Conservation (phyloP, 1,140 invertebrate species). For the Medauroidea extradentata region DNA sequence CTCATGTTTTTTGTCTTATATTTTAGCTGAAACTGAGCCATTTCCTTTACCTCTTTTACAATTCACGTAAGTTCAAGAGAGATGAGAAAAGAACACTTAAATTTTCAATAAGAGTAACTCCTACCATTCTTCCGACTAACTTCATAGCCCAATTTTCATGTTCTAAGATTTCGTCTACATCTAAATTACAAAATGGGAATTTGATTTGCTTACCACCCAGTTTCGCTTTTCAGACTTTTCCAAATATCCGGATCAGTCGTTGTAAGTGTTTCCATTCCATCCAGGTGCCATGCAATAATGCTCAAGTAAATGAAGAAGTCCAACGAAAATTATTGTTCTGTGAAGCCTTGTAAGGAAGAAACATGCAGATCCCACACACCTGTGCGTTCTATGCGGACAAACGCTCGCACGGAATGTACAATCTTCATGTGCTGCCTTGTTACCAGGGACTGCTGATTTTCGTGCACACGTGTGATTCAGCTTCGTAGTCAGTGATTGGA, state of each 20-base stretch:
- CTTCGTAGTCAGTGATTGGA: too few relatives aligned
- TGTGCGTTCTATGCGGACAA: not conserved
- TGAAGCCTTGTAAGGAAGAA: conserved; percentile 2
- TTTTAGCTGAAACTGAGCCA: not conserved
- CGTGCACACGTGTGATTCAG: too few relatives aligned
- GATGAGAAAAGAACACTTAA: not conserved
- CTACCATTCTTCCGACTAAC: not conserved
- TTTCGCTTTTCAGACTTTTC: not conserved
- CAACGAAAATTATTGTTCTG: not conserved
- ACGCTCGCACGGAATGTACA: not conserved
- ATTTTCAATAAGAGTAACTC: not conserved
- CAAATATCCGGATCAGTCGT: not conserved
- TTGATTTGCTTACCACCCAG: conserved; percentile 3
- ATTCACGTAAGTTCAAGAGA: not conserved
- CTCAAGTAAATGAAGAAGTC: conserved; percentile 1
- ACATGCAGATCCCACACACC: not conserved
- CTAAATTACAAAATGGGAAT: conserved; percentile 4
- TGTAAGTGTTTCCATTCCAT: not conserved
- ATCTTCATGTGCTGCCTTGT: conserved; percentile 7
- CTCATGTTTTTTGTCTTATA: not conserved
- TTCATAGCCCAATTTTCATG: conserved; percentile 9
- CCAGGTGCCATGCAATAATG: conserved; percentile 2
- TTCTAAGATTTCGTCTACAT: conserved; percentile 3
- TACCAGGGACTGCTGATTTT: too few relatives aligned
- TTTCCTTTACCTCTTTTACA: not conserved